Percentiles rank a stretch among this genome's conserved stretches.
phyloP scores from a whole-genome alignment of 2,797 vertebrate genomes.

The Amazona ochrocephala region DNA sequence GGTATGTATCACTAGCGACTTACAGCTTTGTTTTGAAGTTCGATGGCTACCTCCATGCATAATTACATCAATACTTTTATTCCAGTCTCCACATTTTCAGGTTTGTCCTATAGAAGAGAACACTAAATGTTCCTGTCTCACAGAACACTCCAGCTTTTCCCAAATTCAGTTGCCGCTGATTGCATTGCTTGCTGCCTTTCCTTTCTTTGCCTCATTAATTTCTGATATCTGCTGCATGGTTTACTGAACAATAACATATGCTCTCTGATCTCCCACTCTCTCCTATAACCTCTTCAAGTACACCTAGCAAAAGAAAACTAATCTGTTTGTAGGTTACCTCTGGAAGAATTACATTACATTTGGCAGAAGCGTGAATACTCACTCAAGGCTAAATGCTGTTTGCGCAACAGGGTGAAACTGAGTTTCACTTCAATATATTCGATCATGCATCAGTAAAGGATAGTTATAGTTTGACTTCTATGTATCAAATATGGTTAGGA shows the following conservation, averaged over 20 bases:
- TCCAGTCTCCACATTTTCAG: background rate
- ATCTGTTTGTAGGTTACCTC: slow-evolving; percentile 14
- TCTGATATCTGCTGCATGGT: background rate
- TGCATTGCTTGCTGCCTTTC: background rate
- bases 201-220: slow-evolving; percentile 49
- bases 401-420: background rate
- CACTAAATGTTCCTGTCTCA: background rate
- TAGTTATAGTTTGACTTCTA: background rate
- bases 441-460: background rate
- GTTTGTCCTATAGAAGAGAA: background rate
- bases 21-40: background rate
- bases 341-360: background rate
- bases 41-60: background rate
- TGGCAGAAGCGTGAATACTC: background rate
- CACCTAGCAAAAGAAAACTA: background rate
- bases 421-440: background rate
- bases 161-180: background rate
- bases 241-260: slow-evolving; percentile 45
- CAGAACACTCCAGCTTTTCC: background rate
- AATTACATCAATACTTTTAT: background rate
- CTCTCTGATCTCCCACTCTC: slow-evolving; percentile 11
- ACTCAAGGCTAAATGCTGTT: background rate
- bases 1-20: fast-evolving
- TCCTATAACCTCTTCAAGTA: slow-evolving; percentile 21
- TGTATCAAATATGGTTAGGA: background rate